Conservation (phyloP, 2,113 vertebrate species). For the Dipodomys merriami region DNA sequence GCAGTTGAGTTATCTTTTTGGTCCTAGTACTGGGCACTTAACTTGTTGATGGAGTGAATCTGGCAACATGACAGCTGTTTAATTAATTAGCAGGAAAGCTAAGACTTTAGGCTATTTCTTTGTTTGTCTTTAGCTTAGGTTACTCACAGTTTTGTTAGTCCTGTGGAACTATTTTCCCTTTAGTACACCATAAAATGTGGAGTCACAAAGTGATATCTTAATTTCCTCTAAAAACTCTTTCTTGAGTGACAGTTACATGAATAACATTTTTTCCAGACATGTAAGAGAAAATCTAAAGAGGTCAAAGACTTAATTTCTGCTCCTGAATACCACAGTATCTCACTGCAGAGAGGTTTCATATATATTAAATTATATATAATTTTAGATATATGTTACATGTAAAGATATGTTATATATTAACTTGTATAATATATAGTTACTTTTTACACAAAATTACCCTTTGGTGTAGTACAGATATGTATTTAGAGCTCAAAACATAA, state of each 20-base stretch:
- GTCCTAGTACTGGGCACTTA: background rate
- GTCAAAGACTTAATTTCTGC: background rate
- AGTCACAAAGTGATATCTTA: background rate
- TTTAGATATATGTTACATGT: background rate
- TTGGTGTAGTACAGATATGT: background rate
- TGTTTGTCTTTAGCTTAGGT: background rate
- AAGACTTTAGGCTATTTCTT: background rate
- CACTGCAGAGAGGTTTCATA: background rate
- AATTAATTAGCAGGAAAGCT: background rate
- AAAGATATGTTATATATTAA: background rate
- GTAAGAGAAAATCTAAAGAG: background rate
- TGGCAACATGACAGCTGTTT: background rate
- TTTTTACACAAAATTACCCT: background rate
- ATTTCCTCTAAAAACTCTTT: constrained; percentile 6
- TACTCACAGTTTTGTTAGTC: background rate
- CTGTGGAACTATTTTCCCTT: background rate
- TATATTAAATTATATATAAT: background rate
- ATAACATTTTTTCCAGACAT: background rate
- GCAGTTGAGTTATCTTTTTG: background rate
- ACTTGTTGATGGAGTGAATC: constrained; percentile 7
- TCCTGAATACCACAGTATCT: background rate
- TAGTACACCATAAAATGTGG: background rate
- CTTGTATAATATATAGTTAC: background rate
- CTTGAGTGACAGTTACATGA: background rate
- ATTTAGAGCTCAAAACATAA: background rate